Conservation (phyloP, 2,888 invertebrate genomes). For the Sarcophaga carnaria region DNA sequence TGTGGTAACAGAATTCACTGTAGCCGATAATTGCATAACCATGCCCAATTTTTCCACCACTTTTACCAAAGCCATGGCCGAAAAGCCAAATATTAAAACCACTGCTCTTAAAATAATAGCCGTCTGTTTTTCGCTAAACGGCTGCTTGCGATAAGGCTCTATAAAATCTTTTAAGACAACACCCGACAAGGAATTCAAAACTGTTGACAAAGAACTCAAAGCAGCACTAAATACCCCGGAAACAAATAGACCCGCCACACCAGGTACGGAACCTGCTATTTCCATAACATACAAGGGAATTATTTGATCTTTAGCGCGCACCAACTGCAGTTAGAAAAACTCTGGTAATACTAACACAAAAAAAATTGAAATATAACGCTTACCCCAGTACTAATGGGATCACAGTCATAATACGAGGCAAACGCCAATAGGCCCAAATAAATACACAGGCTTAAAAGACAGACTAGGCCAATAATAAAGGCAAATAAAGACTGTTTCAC, state of each 20-base stretch:
- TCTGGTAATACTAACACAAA: neutral
- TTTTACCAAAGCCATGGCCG: slow-evolving; percentile 86
- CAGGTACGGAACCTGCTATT: slow-evolving; percentile 88
- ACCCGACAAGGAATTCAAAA: slow-evolving; percentile 89
- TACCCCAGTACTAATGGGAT: slow-evolving; percentile 89
- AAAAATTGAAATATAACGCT: neutral
- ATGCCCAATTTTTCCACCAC: slow-evolving; percentile 88
- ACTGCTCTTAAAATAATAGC: slow-evolving; percentile 85
- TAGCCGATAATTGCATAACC: slow-evolving; percentile 85
- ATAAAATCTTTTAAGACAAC: slow-evolving; percentile 90
- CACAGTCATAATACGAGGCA: slow-evolving; percentile 88
- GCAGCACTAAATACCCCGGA: slow-evolving; percentile 95
- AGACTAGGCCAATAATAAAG: slow-evolving; percentile 85
- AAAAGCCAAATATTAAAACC: slow-evolving; percentile 85
- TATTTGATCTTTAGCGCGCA: slow-evolving; percentile 89
- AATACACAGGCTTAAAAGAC: slow-evolving; percentile 85
- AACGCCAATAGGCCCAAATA: slow-evolving; percentile 89
- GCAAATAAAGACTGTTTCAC: slow-evolving; percentile 87
- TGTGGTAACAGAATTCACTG: slow-evolving; percentile 85
- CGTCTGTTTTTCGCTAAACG: slow-evolving; percentile 83
- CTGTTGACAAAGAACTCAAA: slow-evolving; percentile 90
- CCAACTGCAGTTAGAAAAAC: slow-evolving; percentile 82
- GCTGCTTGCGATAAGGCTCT: slow-evolving; percentile 85
- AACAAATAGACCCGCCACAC: slow-evolving; percentile 92
- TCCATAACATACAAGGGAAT: slow-evolving; percentile 93